A percentile compares a stretch with the other conserved stretches of the same genome.
phyloP scores from a whole-genome alignment of 1,140 invertebrate genomes.

The Drosophila kanapiae region DNA sequence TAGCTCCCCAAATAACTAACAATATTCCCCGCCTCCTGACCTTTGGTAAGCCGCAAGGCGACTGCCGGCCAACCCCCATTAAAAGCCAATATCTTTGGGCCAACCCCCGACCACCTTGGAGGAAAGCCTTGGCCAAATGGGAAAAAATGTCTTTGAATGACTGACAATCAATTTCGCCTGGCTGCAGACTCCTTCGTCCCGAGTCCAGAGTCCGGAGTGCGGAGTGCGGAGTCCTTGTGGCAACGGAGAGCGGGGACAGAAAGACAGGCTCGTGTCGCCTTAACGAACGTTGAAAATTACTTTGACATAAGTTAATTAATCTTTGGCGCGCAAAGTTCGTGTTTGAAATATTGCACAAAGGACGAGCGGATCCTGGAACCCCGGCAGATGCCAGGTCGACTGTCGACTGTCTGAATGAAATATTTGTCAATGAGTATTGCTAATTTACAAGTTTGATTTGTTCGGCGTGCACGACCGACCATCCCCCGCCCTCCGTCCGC shows the following conservation, averaged over 20 bases:
- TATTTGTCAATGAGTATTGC: slow-evolving; percentile 84
- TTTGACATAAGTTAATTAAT: slow-evolving; percentile 85
- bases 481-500: not conserved
- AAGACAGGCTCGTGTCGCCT: slow-evolving; percentile 68
- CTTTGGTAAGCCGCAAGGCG: slow-evolving; percentile 66
- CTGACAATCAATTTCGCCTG: slow-evolving; percentile 85
- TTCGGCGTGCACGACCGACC: slow-evolving; percentile 42
- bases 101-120: slow-evolving; percentile 18
- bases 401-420: slow-evolving; percentile 66
- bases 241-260: not conserved
- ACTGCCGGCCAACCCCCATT: slow-evolving; percentile 67
- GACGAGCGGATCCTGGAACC: slow-evolving; percentile 6
- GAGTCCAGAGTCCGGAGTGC: not conserved
- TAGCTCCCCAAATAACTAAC: slow-evolving; percentile 71
- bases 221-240: not conserved
- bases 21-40: slow-evolving; percentile 63
- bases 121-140: slow-evolving; percentile 59
- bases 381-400: slow-evolving; percentile 21
- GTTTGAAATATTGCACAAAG: slow-evolving; percentile 80
- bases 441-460: slow-evolving; percentile 85
- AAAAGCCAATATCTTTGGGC: slow-evolving; percentile 81
- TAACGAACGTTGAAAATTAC: slow-evolving; percentile 85
- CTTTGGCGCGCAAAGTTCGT: slow-evolving; percentile 84
- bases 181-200: slow-evolving; percentile 18
- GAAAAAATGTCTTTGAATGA: slow-evolving; percentile 85